phyloP scores from a whole-genome alignment of 2,797 vertebrate genomes.

The Anguilla obscura region DNA sequence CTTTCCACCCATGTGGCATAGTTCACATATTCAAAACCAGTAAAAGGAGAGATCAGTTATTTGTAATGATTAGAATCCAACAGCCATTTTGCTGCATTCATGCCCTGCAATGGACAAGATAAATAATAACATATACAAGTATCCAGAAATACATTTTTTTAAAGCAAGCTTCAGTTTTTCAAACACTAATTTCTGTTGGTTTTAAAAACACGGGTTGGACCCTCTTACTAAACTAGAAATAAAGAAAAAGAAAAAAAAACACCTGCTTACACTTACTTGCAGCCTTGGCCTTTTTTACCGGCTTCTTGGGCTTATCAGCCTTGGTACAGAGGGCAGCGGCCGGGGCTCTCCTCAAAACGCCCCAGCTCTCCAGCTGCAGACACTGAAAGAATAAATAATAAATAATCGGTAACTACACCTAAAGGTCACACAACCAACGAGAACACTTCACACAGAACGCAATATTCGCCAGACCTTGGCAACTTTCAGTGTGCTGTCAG shows the following conservation, averaged over 20 bases:
- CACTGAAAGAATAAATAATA: conserved; percentile 44
- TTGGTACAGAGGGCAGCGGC: conserved; percentile 59
- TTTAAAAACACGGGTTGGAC: background rate
- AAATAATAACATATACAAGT: background rate
- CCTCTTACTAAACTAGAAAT: background rate
- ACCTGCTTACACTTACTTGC: conserved; percentile 59
- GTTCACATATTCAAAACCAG: background rate
- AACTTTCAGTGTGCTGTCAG: background rate
- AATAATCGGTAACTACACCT: background rate
- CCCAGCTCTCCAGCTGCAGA: conserved; percentile 59
- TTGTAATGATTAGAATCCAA: background rate
- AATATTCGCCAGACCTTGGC: background rate
- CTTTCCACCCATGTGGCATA: background rate
- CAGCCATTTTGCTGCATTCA: background rate
- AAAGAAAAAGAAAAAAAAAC: background rate
- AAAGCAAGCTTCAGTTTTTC: background rate
- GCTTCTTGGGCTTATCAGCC: conserved; percentile 49
- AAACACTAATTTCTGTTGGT: background rate
- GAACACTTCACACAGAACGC: background rate
- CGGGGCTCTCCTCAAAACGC: conserved; percentile 45
- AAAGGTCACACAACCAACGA: background rate
- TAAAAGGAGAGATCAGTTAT: background rate
- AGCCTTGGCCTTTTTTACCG: conserved; percentile 52
- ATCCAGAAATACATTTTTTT: background rate
- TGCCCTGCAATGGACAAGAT: background rate